A percentile compares a stretch with the other conserved stretches of the same genome.
Conservation (phyloP, 2,113 vertebrate genomes). For the Lagopus leucura region DNA sequence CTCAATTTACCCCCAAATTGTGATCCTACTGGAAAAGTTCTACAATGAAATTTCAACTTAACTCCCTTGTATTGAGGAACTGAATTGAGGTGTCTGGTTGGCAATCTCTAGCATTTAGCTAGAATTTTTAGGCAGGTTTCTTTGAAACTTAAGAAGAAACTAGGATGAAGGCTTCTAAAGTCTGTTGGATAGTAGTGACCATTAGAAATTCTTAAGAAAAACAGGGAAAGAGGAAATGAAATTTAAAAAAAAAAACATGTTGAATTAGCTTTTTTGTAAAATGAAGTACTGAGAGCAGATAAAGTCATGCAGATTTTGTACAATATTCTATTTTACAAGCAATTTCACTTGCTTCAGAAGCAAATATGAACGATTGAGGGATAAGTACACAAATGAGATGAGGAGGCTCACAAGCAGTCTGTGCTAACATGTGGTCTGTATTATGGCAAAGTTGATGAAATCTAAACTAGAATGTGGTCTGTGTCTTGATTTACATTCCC, state of each 20-base stretch:
- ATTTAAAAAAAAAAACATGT: neutral
- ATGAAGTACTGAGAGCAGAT: neutral
- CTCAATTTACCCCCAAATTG: neutral
- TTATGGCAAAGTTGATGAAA: conserved; percentile 54
- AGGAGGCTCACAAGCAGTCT: conserved; percentile 9
- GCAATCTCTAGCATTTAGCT: neutral
- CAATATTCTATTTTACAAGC: neutral
- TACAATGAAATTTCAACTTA: neutral
- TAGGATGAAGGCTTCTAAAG: neutral
- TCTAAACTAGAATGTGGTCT: conserved; percentile 16
- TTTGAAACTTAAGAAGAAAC: neutral
- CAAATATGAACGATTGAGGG: neutral
- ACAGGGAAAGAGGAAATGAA: neutral
- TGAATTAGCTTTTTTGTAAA: neutral
- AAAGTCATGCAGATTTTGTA: neutral
- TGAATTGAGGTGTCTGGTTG: neutral
- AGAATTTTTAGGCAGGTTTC: neutral
- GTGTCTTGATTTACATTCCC: conserved; percentile 46
- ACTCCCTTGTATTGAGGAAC: neutral
- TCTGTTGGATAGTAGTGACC: neutral
- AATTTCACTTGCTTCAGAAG: neutral
- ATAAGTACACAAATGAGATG: conserved; percentile 1
- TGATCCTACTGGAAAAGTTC: neutral
- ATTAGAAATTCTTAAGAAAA: neutral
- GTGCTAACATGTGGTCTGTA: conserved; percentile 49